phyloP scores from a whole-genome alignment of 2,888 invertebrate genomes.

The Mesopsocus fuscifrons region DNA sequence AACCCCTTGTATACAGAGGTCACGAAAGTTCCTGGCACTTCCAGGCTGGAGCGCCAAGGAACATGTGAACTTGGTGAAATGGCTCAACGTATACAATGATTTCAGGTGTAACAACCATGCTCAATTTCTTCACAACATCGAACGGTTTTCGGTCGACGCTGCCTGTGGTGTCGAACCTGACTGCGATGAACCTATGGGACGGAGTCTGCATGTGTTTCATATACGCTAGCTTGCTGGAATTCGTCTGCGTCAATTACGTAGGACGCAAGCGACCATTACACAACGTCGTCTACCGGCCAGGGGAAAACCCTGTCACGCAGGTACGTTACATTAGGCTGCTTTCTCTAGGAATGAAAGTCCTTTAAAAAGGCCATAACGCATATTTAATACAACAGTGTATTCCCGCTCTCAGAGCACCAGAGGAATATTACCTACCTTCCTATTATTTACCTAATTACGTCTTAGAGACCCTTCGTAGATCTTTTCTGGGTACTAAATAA shows the following conservation, averaged over 20 bases:
- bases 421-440: too few relatives aligned
- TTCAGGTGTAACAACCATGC: conserved; percentile 88
- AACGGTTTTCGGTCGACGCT: conserved; percentile 81
- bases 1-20: too few relatives aligned
- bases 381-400: too few relatives aligned
- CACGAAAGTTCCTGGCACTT: too few relatives aligned
- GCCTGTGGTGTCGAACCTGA: conserved; percentile 83
- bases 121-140: conserved; percentile 94
- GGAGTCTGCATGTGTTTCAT: conserved; percentile 95
- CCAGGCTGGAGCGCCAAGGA: too few relatives aligned
- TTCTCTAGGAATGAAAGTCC: neutral
- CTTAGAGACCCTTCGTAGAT: too few relatives aligned
- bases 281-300: conserved; percentile 76
- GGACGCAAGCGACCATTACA: conserved; percentile 76
- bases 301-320: conserved; percentile 82
- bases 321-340: conserved; percentile 27
- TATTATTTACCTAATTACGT: too few relatives aligned
- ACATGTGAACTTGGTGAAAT: too few relatives aligned
- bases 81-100: too few relatives aligned
- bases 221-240: conserved; percentile 82
- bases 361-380: too few relatives aligned
- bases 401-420: too few relatives aligned
- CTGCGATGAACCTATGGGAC: conserved; percentile 95
- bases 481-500: too few relatives aligned
- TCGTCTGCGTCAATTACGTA: conserved; percentile 89